A percentile compares a stretch with the other conserved stretches of the same genome.
phyloP scores from a whole-genome alignment of 2,113 vertebrate species.

The Orcinus orca region DNA sequence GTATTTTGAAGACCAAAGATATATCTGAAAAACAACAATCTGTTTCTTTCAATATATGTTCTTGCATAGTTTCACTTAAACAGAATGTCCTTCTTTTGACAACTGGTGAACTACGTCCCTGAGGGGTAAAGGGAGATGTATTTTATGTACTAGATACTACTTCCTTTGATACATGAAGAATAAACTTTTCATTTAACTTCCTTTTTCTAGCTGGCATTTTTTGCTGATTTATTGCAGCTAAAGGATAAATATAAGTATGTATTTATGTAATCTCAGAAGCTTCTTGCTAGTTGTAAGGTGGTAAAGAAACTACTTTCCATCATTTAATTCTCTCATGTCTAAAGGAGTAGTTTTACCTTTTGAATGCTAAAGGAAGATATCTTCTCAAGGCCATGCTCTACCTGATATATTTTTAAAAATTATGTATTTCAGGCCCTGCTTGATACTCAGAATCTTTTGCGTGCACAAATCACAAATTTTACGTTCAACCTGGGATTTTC shows the following conservation, averaged over 20 bases:
- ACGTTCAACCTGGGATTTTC: conserved; percentile 92
- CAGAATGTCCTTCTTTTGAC: background rate
- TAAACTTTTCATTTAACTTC: background rate
- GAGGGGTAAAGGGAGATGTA: background rate
- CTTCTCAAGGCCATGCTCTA: background rate
- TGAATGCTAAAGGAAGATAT: background rate
- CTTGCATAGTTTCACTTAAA: background rate
- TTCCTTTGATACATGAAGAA: background rate
- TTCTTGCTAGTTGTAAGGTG: background rate
- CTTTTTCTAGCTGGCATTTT: background rate
- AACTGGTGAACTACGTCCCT: background rate
- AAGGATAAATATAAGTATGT: background rate
- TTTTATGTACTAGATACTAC: background rate
- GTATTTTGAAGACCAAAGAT: background rate
- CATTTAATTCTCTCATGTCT: background rate
- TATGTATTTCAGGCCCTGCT: conserved; percentile 87
- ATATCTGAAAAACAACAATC: background rate
- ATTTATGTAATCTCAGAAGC: background rate
- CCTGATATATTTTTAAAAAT: conserved; percentile 40
- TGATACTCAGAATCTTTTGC: conserved; percentile 88
- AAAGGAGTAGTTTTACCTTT: background rate
- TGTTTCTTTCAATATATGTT: background rate
- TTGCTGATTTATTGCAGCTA: background rate
- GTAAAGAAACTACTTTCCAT: background rate
- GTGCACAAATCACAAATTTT: conserved; percentile 88